Conservation (phyloP, 2,113 vertebrate species). For the Aegypius monachus region DNA sequence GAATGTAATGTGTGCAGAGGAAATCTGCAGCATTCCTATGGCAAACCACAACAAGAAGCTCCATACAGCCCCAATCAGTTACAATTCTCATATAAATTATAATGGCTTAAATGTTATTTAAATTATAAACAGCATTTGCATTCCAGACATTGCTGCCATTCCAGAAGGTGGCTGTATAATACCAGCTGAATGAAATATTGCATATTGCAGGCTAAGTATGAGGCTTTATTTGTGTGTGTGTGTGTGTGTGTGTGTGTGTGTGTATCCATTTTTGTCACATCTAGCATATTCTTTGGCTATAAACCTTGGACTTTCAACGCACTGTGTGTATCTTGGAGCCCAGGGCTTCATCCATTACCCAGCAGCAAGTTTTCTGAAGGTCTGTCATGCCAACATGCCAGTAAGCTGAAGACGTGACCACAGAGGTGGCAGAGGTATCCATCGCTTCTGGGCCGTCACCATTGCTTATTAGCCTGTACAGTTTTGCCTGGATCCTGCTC, state of each 20-base stretch:
- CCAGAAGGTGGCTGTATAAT: constrained; percentile 49
- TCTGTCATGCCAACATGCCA: neutral
- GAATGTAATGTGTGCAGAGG: constrained; percentile 53
- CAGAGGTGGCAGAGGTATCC: neutral
- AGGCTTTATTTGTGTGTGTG: neutral
- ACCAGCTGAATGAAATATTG: constrained; percentile 13
- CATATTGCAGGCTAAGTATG: neutral
- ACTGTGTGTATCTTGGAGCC: constrained; percentile 7
- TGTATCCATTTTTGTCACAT: neutral
- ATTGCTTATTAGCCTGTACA: neutral
- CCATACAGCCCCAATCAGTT: constrained; percentile 42
- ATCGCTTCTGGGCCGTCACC: neutral
- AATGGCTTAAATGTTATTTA: constrained; percentile 49
- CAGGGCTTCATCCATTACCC: neutral
- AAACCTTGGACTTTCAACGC: neutral
- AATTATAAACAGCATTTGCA: constrained; percentile 63
- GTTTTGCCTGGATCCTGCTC: neutral
- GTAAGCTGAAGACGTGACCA: neutral
- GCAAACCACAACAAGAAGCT: constrained; percentile 62
- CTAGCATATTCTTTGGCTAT: neutral
- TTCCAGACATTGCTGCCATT: constrained; percentile 53
- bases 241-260: too few relatives aligned
- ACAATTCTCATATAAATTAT: constrained; percentile 55
- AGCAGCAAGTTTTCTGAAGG: neutral
- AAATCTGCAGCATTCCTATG: constrained; percentile 59